Percentiles rank a stretch among this genome's conserved stretches.
These are phyloP conservation scores for Lagopus muta DNA, from an alignment of 2,113 vertebrate species.

Conservation along the genomic window DNA sequence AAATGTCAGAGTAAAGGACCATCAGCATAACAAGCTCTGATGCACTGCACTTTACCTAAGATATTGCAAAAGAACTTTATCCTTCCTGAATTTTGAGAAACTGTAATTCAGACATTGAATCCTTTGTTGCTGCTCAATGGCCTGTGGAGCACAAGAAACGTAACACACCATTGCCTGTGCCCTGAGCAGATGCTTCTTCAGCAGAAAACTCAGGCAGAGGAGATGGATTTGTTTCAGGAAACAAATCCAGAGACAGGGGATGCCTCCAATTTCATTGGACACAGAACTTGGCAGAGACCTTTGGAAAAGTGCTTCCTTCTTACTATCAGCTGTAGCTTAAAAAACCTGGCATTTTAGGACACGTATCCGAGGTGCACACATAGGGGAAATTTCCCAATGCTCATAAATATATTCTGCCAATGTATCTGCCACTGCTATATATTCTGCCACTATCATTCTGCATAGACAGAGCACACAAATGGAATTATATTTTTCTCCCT, in stretches of 20 bases:
- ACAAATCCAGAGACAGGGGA: background rate
- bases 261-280: background rate
- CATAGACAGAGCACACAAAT: background rate
- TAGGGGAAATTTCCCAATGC: background rate
- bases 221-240: background rate
- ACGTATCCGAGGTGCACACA: background rate
- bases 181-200: background rate
- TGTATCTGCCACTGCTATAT: background rate
- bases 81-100: background rate
- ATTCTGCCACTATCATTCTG: background rate
- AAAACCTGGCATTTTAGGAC: background rate
- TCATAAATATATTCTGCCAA: background rate
- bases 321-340: background rate
- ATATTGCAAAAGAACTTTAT: background rate
- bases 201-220: background rate
- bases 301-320: background rate
- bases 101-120: background rate
- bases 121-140: background rate
- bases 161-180: background rate
- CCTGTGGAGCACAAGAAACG: background rate
- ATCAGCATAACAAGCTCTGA: slow-evolving; percentile 20
- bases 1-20: slow-evolving; percentile 57
- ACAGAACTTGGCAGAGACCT: background rate
- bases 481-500: background rate
- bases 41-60: slow-evolving; percentile 24